Base-by-base conservation (phyloP, 2,113 vertebrate genomes). In the Rhabdomys dilectus region DNA sequence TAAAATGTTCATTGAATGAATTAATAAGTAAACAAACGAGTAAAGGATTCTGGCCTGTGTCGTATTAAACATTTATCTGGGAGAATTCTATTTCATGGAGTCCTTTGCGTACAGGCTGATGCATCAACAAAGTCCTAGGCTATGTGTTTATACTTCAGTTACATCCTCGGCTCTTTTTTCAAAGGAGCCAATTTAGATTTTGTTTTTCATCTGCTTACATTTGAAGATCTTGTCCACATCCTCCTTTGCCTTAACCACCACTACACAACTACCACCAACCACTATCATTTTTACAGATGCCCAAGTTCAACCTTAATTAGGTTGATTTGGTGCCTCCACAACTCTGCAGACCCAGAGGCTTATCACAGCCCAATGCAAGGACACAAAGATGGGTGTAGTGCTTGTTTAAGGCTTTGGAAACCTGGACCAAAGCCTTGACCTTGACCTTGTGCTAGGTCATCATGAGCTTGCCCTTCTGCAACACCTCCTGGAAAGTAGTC, bases 1-100 rank as follows among this genome's bases (percentile, higher is more conserved):
- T 95, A 88, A 95, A 97, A 94, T 95, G 86, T 95, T 91, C 82
- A 93, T 85, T 34, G 68, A 92, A 45, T 68, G n/a, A 94, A 91
- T 97, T 73, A 97, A 91, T 97, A 80, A 95, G 72, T 96, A 66
- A 96, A 90, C 96, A 70, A 95, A 89, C 92, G 66, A 75, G 56
- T 85, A 91, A 89, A 77, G 26, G 91, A 88, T 60, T 82, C 60
- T 78, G 26, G 39, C 34, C 77, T 68, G 21, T 82, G 85, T 86
- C 58, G 8, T 87, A 93, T 94, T 89, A 89, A 97, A 95, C 42
- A 95, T 97, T 96, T 96, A 91, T 95, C 95, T 93, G 60, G 21
- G 48, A n/a, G 48, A 78, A 70, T 91, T 68, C n/a, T 48, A 17
- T 89, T 94, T 92, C 56, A 39, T 75, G 75, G 62, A 87, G 73